phyloP scores from a whole-genome alignment of 2,888 invertebrate genomes.

The Orthosia incerta region DNA sequence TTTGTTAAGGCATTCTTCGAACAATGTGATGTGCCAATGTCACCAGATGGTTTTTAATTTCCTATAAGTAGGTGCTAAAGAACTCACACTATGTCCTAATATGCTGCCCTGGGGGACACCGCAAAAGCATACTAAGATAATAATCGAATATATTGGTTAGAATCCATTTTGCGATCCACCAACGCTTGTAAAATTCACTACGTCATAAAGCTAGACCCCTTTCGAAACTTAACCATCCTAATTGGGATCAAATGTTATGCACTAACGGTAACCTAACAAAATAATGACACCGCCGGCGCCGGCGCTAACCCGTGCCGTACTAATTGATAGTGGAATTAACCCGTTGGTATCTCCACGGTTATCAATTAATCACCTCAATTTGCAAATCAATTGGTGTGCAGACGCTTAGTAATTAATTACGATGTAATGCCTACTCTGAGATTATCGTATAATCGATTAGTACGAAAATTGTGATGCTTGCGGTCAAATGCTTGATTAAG shows the following conservation, averaged over 20 bases:
- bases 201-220: constrained; percentile 14
- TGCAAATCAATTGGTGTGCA: constrained; percentile 49
- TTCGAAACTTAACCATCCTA: constrained; percentile 23
- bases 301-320: constrained; percentile 17
- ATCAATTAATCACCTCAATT: constrained; percentile 54
- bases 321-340: constrained; percentile 44
- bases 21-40: not conserved
- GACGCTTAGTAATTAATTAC: constrained; percentile 48
- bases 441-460: not conserved
- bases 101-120: not conserved
- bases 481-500: not conserved
- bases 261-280: constrained; percentile 26
- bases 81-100: not conserved
- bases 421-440: constrained; percentile 21
- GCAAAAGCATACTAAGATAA: not conserved
- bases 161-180: not conserved
- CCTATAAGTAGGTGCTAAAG: no score
- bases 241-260: constrained; percentile 33
- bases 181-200: constrained; percentile 1
- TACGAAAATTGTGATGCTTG: not conserved
- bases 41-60: not conserved
- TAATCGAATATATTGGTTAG: not conserved
- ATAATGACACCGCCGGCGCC: constrained; percentile 20
- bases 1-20: not conserved
- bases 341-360: constrained; percentile 26